A percentile compares a stretch with the other conserved stretches of the same genome.
Evolutionary conservation across 1,140 invertebrate species (phyloP).

Genomic region (Zaprionus nigranus): DNA sequence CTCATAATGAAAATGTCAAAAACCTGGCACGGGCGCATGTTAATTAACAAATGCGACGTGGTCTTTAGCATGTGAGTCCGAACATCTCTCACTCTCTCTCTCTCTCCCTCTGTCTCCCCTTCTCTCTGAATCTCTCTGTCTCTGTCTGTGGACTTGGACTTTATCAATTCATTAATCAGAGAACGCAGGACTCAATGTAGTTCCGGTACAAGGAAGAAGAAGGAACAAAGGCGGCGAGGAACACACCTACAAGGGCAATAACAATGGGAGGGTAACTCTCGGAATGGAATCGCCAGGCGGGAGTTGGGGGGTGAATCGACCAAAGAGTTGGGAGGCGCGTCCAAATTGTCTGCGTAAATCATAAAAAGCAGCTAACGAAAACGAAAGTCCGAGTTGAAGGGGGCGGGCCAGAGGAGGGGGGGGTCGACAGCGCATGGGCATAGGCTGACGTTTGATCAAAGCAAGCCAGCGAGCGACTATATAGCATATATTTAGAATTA

Average conservation of each 20-base stretch:
- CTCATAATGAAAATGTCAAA: conserved; percentile 72
- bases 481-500: conserved; percentile 59
- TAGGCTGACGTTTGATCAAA: conserved; percentile 76
- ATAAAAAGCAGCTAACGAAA: conserved; percentile 60
- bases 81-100: not conserved
- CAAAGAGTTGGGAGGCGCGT: conserved; percentile 52
- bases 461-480: conserved; percentile 21
- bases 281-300: conserved; percentile 1
- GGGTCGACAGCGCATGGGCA: conserved; percentile 31
- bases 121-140: not conserved
- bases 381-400: conserved; percentile 50
- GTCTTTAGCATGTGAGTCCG: conserved; percentile 37
- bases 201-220: conserved; percentile 13
- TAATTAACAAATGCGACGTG: conserved; percentile 70
- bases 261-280: conserved; percentile 27
- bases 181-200: conserved; percentile 42
- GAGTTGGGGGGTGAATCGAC: conserved; percentile 32
- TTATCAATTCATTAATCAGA: conserved; percentile 79
- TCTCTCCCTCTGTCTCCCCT: not conserved
- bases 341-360: conserved; percentile 63
- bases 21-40: conserved; percentile 50
- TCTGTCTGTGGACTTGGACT: conserved; percentile 27
- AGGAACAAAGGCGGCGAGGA: conserved; percentile 32
- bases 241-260: conserved; percentile 60
- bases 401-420: conserved; percentile 8